These are phyloP conservation scores for Armadillidium nasatum DNA, from an alignment of 1,140 invertebrate species.

Conservation along the genomic window DNA sequence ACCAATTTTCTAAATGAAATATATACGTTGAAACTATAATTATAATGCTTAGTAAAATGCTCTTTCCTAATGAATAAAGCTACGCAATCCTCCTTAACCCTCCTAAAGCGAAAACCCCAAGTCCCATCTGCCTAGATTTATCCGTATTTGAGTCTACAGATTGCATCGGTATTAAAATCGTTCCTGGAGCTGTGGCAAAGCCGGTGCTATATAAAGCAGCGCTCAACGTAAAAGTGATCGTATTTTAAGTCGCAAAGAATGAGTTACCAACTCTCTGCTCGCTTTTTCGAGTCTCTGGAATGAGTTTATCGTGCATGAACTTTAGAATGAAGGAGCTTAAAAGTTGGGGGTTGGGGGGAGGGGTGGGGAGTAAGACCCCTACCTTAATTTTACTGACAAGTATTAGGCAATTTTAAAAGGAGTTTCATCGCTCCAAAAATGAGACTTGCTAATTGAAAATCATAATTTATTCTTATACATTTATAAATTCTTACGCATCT, in stretches of 20 bases:
- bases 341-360: too few species aligned
- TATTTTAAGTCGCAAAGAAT: not conserved
- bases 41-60: not conserved
- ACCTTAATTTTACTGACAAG: conserved; percentile 1
- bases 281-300: too few species aligned
- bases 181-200: too few species aligned
- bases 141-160: not conserved
- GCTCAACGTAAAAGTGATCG: not conserved
- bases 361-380: not conserved
- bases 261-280: too few species aligned
- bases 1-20: too few species aligned
- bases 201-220: not conserved
- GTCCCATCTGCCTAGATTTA: not conserved
- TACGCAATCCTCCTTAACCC: conserved; percentile 3
- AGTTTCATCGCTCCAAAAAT: too few species aligned
- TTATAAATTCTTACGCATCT: too few species aligned
- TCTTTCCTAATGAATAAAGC: conserved; percentile 3
- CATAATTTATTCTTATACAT: too few species aligned
- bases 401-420: not conserved
- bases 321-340: too few species aligned
- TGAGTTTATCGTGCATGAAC: not conserved
- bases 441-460: too few species aligned
- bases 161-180: conserved; percentile 3
- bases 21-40: conserved; percentile 14
- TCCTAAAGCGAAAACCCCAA: not conserved